These are phyloP conservation scores for Orchesellides sinensis DNA, from an alignment of 2,888 invertebrate genomes.

Conservation along the genomic window DNA sequence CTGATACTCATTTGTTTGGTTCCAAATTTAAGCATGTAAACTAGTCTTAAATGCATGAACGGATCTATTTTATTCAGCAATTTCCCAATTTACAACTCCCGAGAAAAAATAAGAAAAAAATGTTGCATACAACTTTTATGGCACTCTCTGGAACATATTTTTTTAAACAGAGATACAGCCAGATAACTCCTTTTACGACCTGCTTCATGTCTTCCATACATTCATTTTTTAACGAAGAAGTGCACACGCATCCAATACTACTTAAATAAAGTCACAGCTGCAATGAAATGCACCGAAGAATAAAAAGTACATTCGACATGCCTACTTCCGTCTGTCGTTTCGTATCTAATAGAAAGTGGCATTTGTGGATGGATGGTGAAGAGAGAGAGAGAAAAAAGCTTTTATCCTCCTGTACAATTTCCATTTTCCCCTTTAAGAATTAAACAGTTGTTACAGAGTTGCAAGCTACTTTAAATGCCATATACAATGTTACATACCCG, in stretches of 20 bases:
- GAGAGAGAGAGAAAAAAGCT: neutral
- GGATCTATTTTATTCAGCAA: conserved; percentile 17
- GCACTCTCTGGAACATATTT: conserved; percentile 27
- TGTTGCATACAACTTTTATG: conserved; percentile 9
- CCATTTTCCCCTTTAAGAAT: neutral
- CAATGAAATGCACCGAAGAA: conserved; percentile 2
- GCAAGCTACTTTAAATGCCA: neutral
- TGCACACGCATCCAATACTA: conserved; percentile 28
- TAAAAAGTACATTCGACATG: neutral
- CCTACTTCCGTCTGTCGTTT: conserved; percentile 2
- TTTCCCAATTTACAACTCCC: conserved; percentile 29
- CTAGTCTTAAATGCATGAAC: conserved; percentile 7
- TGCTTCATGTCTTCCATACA: neutral
- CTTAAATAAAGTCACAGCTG: conserved; percentile 21
- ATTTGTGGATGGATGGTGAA: neutral
- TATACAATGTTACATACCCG: neutral
- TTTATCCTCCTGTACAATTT: conserved; percentile 20
- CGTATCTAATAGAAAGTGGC: conserved; percentile 1
- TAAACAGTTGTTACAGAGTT: conserved; percentile 7
- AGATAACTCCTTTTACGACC: conserved; percentile 24
- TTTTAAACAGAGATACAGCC: neutral
- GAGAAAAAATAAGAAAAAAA: neutral
- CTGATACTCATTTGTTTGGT: neutral
- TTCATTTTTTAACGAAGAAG: conserved; percentile 4
- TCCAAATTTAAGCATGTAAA: too few relatives aligned